Base-by-base conservation (phyloP, 2,888 invertebrate genomes). In the Platerodrilus igneus region DNA sequence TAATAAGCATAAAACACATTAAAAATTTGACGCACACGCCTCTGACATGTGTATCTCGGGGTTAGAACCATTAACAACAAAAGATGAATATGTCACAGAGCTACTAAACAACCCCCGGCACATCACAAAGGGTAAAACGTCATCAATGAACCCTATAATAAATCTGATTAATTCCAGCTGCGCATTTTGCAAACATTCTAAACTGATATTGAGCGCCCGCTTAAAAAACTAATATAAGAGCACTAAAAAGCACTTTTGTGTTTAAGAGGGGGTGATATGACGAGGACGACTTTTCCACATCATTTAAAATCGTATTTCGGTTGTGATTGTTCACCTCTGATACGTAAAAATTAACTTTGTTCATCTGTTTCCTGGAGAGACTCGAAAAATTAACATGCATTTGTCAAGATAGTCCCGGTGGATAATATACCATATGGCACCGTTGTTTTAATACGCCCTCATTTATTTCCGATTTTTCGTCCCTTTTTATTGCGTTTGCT, bases 111-210 rank as follows among this genome's bases (percentile, higher is more conserved):
- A 50, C 56, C 55, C 55, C 52, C 57, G 57, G 57, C 50, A 53
- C 53, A 46, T 53, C 51, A 50, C 50, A 51, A 57, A 51, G 49
- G 48, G 45, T 50, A 50, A 55, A 57, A 38, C 44, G 38, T 46
- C 35, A 38, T 37, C 47, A 58, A 54, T 55, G 54, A 57, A 55
- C 55, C 53, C 58, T 56, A 56, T 56, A 59, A 63, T 61, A 64
- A 64, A 67, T 64, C 66, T 63, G 66, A 65, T 67, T 66, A 66
- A 65, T 63, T 60, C 63, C 64, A 63, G 66, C 64, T 64, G 66
- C 57, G 64, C 66, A 61, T 66, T 66, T 63, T 59, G 60, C 62
- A 61, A 64, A 63, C 60, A 63, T 53, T 59, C 57, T 57, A 60
- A 58, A 59, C 56, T 56, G 59, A 59, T 55, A 59, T 52, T n/a